Conservation (phyloP, 2,888 invertebrate genomes). For the Hypercompe scribonia region DNA sequence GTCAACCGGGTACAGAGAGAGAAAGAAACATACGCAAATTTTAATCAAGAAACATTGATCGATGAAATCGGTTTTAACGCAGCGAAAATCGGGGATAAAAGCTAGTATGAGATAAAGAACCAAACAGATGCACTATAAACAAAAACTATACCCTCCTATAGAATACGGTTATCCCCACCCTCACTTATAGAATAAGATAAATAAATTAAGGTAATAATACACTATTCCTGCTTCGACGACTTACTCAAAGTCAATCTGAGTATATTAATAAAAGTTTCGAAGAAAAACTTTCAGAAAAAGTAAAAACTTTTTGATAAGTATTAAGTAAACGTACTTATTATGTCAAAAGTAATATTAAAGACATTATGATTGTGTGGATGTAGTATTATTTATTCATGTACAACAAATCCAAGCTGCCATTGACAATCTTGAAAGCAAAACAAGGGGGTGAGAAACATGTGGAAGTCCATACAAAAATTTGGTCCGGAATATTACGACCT, state of each 20-base stretch:
- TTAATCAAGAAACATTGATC: too few species aligned
- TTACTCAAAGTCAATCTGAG: neutral
- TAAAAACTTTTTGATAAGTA: neutral
- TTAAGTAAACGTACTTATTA: neutral
- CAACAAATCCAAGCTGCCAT: neutral
- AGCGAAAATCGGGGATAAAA: neutral
- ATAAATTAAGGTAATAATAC: neutral
- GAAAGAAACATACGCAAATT: neutral
- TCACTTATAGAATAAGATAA: neutral
- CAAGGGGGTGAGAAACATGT: neutral
- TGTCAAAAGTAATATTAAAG: neutral
- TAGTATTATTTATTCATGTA: neutral
- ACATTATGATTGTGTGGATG: neutral
- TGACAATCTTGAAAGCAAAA: neutral
- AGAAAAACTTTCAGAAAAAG: neutral
- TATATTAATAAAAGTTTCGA: neutral
- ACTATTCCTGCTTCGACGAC: neutral
- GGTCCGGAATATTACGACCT: conserved; percentile 60
- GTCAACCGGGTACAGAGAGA: neutral
- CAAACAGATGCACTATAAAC: too few species aligned
- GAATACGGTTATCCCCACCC: too few species aligned
- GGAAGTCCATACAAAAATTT: conserved; percentile 45
- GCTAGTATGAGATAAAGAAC: too few species aligned
- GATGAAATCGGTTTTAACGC: neutral
- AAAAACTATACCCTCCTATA: neutral